Conservation (phyloP, 2,797 vertebrate species). For the Pyrocephalus nanus region DNA sequence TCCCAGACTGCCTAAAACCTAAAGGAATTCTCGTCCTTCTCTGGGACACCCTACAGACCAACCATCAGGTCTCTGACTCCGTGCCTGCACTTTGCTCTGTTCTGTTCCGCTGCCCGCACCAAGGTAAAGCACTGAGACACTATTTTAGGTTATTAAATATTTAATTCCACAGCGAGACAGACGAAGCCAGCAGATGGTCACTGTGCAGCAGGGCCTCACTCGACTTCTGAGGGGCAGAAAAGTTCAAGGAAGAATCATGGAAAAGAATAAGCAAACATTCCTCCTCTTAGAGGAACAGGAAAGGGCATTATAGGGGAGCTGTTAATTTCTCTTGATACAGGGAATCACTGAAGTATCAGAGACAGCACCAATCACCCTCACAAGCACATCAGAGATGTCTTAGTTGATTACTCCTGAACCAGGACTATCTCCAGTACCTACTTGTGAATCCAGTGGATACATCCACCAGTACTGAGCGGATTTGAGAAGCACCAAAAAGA, state of each 20-base stretch:
- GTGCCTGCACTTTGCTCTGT: fast-evolving
- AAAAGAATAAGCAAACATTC: background rate
- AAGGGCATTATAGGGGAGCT: background rate
- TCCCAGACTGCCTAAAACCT: background rate
- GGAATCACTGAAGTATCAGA: background rate
- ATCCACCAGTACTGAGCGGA: background rate
- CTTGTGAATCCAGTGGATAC: background rate
- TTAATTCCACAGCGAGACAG: background rate
- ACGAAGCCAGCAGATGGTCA: constrained; percentile 33
- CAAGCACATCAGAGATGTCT: background rate
- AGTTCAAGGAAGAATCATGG: background rate
- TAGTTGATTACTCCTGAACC: background rate
- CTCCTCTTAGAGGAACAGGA: background rate
- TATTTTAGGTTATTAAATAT: constrained; percentile 32
- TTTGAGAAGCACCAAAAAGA: background rate
- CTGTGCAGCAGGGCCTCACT: background rate
- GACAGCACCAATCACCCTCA: background rate
- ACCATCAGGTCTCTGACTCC: background rate
- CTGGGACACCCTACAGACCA: background rate
- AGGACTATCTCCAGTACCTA: background rate
- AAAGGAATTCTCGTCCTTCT: background rate
- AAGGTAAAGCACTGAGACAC: background rate
- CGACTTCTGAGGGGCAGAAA: background rate
- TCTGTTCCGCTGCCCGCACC: background rate
- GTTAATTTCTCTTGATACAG: background rate